These are phyloP conservation scores for Neolamprologus modestus DNA, from an alignment of 2,113 vertebrate genomes.

Conservation along the genomic window DNA sequence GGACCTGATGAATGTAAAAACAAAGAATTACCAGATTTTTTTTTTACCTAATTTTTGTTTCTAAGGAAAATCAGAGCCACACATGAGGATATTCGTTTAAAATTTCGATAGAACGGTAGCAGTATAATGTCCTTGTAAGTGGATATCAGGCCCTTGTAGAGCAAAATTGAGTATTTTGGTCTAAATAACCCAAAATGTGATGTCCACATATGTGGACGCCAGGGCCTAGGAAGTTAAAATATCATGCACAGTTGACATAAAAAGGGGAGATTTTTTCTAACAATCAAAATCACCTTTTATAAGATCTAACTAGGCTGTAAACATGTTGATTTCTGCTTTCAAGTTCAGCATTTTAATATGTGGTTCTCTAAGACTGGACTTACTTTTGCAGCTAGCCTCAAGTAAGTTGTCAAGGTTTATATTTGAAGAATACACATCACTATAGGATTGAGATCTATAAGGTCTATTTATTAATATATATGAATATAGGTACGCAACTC, in stretches of 20 bases:
- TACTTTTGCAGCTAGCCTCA: neutral
- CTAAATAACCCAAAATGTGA: neutral
- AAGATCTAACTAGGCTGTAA: neutral
- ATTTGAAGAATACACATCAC: neutral
- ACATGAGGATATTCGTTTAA: neutral
- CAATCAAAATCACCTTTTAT: neutral
- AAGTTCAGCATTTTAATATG: neutral
- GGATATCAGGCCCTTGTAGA: neutral
- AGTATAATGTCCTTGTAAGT: fast-evolving
- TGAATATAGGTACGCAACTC: neutral
- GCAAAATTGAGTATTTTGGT: neutral
- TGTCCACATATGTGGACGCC: fast-evolving
- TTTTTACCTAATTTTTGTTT: neutral
- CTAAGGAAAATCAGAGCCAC: fast-evolving
- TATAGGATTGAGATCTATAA: neutral
- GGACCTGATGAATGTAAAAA: neutral
- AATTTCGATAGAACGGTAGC: neutral
- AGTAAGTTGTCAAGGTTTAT: neutral
- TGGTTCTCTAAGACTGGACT: neutral
- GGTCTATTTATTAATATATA: neutral
- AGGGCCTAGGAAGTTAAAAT: neutral
- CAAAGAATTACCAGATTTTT: fast-evolving
- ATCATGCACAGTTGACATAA: neutral
- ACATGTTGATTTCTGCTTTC: neutral
- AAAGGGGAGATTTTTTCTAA: neutral